Evolutionary conservation across 2,888 invertebrate genomes (phyloP), one percentile per base, ranked within the genome.

Genomic region (Rhagonycha lutea): DNA sequence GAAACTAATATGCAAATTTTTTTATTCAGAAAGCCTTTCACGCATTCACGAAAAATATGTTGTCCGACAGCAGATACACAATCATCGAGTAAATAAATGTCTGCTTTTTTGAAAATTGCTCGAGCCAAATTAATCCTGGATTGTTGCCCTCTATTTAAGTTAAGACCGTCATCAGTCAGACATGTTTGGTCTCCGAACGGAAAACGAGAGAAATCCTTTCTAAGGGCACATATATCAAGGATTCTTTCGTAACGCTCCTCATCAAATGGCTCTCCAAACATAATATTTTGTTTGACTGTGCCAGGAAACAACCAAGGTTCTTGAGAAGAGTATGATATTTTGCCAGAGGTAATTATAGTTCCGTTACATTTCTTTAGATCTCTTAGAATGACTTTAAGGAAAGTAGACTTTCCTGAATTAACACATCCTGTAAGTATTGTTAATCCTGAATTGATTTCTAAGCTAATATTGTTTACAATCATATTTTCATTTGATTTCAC

Each of bases 71-170:
- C 94, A 62, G 94, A 93, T 26, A 95, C 86, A 0, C 95, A 94
- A 85, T 95, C 95, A 82, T 95, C 95, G 62, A 95, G 86, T 60
- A 95, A 87, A 83, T 94, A 95, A 32, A 95, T 89, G 81, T 95
- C 94, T 0, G 94, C 93, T 80, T 93, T 90, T 80, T 91, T 91
- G 83, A 94, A 95, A 69, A 95, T 88, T 0, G 94, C 92, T 82
- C 94, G 89, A 0, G 94, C 94, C 68, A 96, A 88, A 85, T 93
- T 94, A 47, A 96, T 91, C 78, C 95, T 89, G 0, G 95, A 94
- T 84, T 92, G 91, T 86, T 95, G 95, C 14, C 95, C 95, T 11
- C 95, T 95, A 24, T 94, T 94, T 11, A 96, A 87, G 14, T 92
- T 92, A 0, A 93, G 91, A 11, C 95, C 95, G 61, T 94, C 90